These are phyloP conservation scores for Falco naumanni DNA, from an alignment of 2,797 vertebrate species.

Conservation along the genomic window DNA sequence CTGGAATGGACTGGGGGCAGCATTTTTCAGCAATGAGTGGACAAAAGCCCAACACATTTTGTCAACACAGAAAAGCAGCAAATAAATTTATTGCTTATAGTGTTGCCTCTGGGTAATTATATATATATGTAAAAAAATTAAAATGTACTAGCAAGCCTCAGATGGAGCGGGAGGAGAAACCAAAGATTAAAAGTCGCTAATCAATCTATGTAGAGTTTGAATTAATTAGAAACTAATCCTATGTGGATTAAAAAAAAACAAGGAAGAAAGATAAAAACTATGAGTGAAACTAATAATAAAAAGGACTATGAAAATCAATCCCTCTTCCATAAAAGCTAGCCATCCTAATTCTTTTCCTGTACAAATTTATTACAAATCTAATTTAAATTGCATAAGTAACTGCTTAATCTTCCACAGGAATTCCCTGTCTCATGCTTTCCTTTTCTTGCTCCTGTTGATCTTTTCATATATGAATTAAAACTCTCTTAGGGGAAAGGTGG, in stretches of 20 bases:
- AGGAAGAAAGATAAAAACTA: neutral
- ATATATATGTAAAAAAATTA: neutral
- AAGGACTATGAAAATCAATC: constrained; percentile 12
- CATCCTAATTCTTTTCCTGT: constrained; percentile 21
- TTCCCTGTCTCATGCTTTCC: neutral
- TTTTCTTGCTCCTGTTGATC: neutral
- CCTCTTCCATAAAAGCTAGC: neutral
- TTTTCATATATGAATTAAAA: neutral
- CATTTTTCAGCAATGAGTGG: neutral
- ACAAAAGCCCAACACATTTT: neutral
- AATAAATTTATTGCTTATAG: neutral
- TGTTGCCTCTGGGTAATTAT: neutral
- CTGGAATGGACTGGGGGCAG: neutral
- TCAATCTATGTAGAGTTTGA: neutral
- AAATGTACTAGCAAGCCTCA: neutral
- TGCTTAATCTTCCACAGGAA: constrained; percentile 33
- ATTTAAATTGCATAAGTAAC: constrained; percentile 24
- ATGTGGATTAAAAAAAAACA: neutral
- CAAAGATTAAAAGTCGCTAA: constrained; percentile 10
- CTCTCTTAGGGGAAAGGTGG: neutral
- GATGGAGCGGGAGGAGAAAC: neutral
- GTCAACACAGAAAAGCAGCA: neutral
- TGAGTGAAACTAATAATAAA: neutral
- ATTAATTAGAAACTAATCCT: constrained; percentile 38
- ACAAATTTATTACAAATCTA: constrained; percentile 43